Conservation (phyloP, 2,888 invertebrate species). For the Cenopis cana region DNA sequence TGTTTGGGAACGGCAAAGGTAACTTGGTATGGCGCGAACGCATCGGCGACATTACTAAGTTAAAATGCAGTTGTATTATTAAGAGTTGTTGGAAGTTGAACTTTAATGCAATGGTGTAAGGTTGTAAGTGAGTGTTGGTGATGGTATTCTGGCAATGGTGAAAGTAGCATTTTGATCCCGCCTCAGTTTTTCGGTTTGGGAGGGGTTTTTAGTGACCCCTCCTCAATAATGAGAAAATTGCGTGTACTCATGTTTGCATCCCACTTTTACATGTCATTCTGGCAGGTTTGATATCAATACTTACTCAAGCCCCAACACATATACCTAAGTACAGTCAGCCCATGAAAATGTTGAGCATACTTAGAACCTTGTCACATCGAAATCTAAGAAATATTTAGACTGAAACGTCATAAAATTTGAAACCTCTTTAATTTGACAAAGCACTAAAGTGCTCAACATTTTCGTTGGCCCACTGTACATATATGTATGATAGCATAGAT, state of each 20-base stretch:
- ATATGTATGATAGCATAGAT: too few species aligned
- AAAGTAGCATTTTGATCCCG: constrained; percentile 36
- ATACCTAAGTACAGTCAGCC: too few species aligned
- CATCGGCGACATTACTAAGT: constrained; percentile 19
- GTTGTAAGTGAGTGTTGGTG: not conserved
- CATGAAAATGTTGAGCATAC: too few species aligned
- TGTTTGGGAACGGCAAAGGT: not conserved
- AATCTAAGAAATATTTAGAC: too few species aligned
- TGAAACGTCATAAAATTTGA: too few species aligned
- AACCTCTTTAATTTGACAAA: too few species aligned
- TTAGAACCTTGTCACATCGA: too few species aligned
- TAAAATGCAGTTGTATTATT: not conserved
- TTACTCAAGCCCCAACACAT: too few species aligned
- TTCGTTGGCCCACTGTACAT: too few species aligned
- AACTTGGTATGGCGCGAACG: not conserved
- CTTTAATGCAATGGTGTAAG: not conserved
- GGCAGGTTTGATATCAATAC: not conserved
- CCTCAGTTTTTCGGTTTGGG: constrained; percentile 40
- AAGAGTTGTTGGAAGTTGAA: not conserved
- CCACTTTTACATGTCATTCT: constrained; percentile 19
- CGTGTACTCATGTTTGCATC: constrained; percentile 13
- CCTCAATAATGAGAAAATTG: constrained; percentile 41
- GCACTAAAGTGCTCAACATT: too few species aligned
- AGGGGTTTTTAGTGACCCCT: constrained; percentile 35
- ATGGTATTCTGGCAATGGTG: constrained; percentile 1